Conservation (phyloP, 2,888 invertebrate species). For the Drepanosiphum platanoidis region DNA sequence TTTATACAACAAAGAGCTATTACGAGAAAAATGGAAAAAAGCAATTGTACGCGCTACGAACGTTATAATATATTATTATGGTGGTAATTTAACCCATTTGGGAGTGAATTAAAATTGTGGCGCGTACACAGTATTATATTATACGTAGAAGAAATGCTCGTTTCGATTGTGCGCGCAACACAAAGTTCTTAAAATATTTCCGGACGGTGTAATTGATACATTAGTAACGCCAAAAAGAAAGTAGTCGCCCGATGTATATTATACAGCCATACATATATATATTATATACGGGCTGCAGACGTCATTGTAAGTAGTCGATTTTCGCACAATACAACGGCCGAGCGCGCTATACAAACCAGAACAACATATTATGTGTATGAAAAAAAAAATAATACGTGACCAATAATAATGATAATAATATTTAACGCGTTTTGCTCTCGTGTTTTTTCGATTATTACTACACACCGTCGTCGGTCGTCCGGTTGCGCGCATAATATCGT, state of each 20-base stretch:
- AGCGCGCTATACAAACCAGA: not conserved
- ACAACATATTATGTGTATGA: not conserved
- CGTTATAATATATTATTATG: no score
- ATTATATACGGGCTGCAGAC: no score
- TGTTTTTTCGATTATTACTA: not conserved
- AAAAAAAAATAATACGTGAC: not conserved
- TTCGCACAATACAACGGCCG: not conserved
- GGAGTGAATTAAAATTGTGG: not conserved
- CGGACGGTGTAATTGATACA: slow-evolving; percentile 47
- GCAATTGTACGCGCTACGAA: not conserved
- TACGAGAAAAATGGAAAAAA: not conserved
- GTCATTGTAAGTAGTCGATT: slow-evolving; percentile 2
- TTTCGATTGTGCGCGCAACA: slow-evolving; percentile 18
- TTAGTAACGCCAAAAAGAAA: slow-evolving; percentile 53
- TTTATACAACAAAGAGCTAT: not conserved
- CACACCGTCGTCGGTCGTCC: not conserved
- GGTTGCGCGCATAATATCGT: no score
- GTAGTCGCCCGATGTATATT: slow-evolving; percentile 15
- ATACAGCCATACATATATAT: not conserved
- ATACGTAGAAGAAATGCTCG: not conserved
- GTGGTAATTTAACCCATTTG: not conserved
- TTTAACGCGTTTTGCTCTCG: not conserved
- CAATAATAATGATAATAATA: slow-evolving; percentile 1
- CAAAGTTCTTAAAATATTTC: slow-evolving; percentile 51
- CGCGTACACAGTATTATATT: no score